phyloP scores from a whole-genome alignment of 2,113 vertebrate species.

The Rhizomys pruinosus region DNA sequence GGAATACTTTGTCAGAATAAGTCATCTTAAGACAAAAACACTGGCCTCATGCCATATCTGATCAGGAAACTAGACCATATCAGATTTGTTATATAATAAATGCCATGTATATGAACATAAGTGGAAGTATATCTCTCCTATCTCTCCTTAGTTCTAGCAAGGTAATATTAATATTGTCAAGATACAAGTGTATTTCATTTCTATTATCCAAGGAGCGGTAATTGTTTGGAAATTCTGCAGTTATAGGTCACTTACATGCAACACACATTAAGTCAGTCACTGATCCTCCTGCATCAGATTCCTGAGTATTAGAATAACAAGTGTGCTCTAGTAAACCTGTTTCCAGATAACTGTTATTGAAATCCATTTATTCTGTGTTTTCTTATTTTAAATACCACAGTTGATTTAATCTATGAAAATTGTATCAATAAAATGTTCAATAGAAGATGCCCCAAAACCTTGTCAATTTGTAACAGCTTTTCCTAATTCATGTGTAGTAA shows the following conservation, averaged over 20 bases:
- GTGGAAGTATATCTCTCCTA: background rate
- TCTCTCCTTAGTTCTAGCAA: background rate
- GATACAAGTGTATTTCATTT: too few species aligned
- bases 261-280: too few species aligned
- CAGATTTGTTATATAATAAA: background rate
- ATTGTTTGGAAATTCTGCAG: too few species aligned
- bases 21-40: background rate
- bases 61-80: background rate
- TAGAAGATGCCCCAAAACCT: background rate
- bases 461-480: slow-evolving; percentile 1
- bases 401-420: background rate
- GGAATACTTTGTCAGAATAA: background rate
- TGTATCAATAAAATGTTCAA: background rate
- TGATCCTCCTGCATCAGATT: too few species aligned
- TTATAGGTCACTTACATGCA: too few species aligned
- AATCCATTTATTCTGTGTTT: background rate
- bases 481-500: background rate
- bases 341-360: background rate
- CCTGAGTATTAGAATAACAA: too few species aligned
- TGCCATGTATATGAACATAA: background rate
- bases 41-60: background rate
- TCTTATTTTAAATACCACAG: slow-evolving; percentile 25
- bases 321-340: too few species aligned
- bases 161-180: background rate
- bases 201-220: too few species aligned